Percentiles rank a stretch among this genome's conserved stretches.
These are phyloP conservation scores for Coleophora deauratella DNA, from an alignment of 2,888 invertebrate species.

Conservation along the genomic window DNA sequence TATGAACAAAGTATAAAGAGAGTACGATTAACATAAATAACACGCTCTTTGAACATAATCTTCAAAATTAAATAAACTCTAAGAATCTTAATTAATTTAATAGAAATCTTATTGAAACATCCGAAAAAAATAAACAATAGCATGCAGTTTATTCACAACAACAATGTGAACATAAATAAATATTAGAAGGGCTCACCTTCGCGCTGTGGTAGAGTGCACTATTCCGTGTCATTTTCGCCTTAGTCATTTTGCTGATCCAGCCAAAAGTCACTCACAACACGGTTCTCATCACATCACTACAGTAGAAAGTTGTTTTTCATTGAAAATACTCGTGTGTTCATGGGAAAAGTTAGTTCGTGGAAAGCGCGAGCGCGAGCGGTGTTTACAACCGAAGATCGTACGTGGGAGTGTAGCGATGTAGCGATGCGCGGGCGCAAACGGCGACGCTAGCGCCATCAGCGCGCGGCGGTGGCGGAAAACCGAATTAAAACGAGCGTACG, in stretches of 20 bases:
- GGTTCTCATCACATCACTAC: constrained; percentile 50
- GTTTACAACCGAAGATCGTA: constrained; percentile 61
- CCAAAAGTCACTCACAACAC: constrained; percentile 38
- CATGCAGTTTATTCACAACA: background rate
- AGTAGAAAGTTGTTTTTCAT: constrained; percentile 41
- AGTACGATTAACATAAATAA: constrained; percentile 28
- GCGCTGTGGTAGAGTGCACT: constrained; percentile 83
- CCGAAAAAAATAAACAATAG: background rate
- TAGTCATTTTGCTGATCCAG: constrained; percentile 67
- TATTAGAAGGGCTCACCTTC: constrained; percentile 73
- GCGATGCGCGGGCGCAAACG: constrained; percentile 30
- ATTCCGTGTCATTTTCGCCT: constrained; percentile 71
- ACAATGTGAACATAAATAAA: constrained; percentile 17
- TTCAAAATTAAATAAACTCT: constrained; percentile 6
- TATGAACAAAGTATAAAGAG: constrained; percentile 18
- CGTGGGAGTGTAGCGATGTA: constrained; percentile 57
- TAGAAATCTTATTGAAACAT: background rate
- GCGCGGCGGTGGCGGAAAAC: constrained; percentile 42
- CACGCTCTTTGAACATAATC: constrained; percentile 21
- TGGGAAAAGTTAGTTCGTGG: constrained; percentile 35
- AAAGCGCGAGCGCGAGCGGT: constrained; percentile 41
- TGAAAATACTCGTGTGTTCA: constrained; percentile 38
- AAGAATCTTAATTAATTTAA: too few relatives aligned
- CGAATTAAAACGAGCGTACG: constrained; percentile 41
- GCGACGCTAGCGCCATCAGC: constrained; percentile 43